Evolutionary conservation across 2,797 vertebrate genomes (phyloP), one percentile per base, ranked within the genome.

Genomic region (Lophotriccus pileatus): DNA sequence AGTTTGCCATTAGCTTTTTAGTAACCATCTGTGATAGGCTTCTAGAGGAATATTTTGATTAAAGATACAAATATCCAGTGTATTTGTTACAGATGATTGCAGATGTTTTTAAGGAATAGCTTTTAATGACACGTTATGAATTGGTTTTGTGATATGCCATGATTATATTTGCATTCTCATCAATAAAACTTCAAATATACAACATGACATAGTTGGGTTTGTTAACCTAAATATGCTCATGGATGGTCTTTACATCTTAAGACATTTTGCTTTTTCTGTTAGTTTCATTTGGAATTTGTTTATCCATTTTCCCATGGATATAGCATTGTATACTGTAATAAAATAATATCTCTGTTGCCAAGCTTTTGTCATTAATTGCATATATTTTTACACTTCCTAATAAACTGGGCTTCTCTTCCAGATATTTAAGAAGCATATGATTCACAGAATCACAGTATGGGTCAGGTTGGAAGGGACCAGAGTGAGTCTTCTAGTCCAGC

Each of bases 151-250:
- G 67, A 75, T 87, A 82, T 72, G 41, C 70, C 67, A 90, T 73
- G 64, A 30, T 79, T 94, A 44, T 91, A 64, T 92, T 94, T 84
- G 39, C 87, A 78, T 93, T 96, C 55, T 52, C 21, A 56, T 96
- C 77, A 97, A 96, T 97, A 98, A 98, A 98, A 93, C 16, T 84
- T 88, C 55, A 86, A 69, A 88, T 83, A 24, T 53, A 36, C 55
- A 52, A 37, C 55, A 32, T 70, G 55, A n/a, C n/a, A 64, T 93
- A 28, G 49, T 68, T 86, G 91, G 76, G 56, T 72, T 94, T 87
- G 83, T 87, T 73, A 70, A 90, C 27, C 80, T 52, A 36, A 66
- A 24, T 73, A 24, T 70, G 25, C 49, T 94, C 19, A 23, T 34
- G 83, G 62, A 41, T 90, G n/a, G 22, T 76, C 81, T 92, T 79